Conservation (phyloP, 2,797 vertebrate species). For the Coilia nasus region DNA sequence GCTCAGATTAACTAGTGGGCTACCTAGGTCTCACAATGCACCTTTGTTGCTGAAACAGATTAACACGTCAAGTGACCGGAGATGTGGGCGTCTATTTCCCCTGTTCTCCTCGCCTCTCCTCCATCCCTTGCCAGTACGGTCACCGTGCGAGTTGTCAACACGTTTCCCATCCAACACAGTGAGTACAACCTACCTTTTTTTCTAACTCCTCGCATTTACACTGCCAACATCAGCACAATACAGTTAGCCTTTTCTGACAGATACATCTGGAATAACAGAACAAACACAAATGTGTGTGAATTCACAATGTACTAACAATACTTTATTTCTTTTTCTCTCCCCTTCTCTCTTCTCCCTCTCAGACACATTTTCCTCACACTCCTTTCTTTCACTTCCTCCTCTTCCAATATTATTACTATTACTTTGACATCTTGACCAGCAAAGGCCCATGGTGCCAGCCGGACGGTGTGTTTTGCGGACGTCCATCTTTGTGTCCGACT, state of each 20-base stretch:
- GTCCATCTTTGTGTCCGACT: background rate
- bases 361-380: background rate
- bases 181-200: constrained; percentile 50
- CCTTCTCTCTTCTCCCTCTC: background rate
- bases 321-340: background rate
- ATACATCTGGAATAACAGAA: background rate
- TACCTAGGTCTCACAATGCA: constrained; percentile 72
- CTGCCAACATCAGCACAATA: background rate
- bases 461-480: background rate
- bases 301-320: background rate
- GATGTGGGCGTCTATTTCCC: constrained; percentile 62
- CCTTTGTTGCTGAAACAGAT: constrained; percentile 81
- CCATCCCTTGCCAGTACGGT: constrained; percentile 56
- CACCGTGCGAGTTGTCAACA: constrained; percentile 46
- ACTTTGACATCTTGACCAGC: background rate
- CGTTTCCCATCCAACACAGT: constrained; percentile 52
- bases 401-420: background rate
- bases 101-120: constrained; percentile 54
- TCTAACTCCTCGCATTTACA: background rate
- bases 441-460: background rate
- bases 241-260: background rate
- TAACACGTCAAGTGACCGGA: constrained; percentile 83
- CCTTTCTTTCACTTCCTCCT: background rate
- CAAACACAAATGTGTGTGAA: background rate
- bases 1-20: constrained; percentile 76